Conservation (phyloP, 2,888 invertebrate species). For the Hybos culiciformis region DNA sequence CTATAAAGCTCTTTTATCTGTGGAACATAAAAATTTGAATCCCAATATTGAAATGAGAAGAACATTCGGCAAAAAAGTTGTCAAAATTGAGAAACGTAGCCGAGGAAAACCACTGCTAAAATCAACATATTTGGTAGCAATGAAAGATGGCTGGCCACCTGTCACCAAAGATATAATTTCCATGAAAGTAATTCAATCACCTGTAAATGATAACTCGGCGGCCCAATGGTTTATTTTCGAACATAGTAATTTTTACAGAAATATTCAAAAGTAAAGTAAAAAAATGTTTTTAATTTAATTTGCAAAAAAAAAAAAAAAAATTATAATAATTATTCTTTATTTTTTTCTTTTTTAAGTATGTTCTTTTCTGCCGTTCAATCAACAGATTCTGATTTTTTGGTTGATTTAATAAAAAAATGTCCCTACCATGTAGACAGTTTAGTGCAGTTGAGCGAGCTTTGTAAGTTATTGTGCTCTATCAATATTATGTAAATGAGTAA, state of each 20-base stretch:
- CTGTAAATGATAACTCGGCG: constrained; percentile 16
- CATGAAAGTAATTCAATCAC: constrained; percentile 46
- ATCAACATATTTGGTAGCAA: constrained; percentile 51
- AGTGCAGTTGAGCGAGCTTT: constrained; percentile 68
- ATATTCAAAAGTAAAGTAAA: constrained; percentile 60
- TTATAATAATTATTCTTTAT: too few species aligned
- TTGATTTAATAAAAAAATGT: constrained; percentile 56
- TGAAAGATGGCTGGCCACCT: constrained; percentile 60
- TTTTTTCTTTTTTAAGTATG: too few species aligned
- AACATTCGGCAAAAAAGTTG: constrained; percentile 67
- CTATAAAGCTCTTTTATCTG: constrained; percentile 46
- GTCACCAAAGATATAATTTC: constrained; percentile 56
- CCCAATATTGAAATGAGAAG: constrained; percentile 66
- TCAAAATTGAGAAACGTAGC: constrained; percentile 52
- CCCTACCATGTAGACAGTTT: constrained; percentile 71
- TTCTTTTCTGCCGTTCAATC: constrained; percentile 69
- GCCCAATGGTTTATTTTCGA: constrained; percentile 52
- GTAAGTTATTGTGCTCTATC: constrained; percentile 31
- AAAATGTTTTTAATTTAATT: too few species aligned
- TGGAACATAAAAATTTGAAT: constrained; percentile 60
- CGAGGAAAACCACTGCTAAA: constrained; percentile 43
- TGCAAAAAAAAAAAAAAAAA: too few species aligned
- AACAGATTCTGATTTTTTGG: constrained; percentile 62
- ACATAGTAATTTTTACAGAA: constrained; percentile 58
- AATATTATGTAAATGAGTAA: background rate